These are phyloP conservation scores for Lithobates pipiens DNA, from an alignment of 2,797 vertebrate species.

Conservation along the genomic window DNA sequence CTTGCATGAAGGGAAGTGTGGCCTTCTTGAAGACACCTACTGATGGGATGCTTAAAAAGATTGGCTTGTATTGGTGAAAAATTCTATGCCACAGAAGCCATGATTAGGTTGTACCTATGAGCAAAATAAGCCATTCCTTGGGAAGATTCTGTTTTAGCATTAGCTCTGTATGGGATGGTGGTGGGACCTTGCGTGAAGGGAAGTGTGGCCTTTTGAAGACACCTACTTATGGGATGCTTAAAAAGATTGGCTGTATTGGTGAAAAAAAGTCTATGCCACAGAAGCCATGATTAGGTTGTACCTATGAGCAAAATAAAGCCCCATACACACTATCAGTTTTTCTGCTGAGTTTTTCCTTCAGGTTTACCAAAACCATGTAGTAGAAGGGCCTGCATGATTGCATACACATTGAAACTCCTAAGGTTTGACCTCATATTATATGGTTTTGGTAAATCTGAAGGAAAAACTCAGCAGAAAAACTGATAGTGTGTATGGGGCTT, in stretches of 20 bases:
- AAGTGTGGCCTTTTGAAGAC: conserved; percentile 11
- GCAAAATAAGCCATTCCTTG: neutral
- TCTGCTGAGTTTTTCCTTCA: too few species aligned
- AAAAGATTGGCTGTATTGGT: neutral
- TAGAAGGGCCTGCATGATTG: too few species aligned
- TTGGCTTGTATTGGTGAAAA: neutral
- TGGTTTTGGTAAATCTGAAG: too few species aligned
- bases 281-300: neutral
- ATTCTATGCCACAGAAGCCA: neutral
- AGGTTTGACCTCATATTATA: too few species aligned
- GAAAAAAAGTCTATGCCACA: neutral
- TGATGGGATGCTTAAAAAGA: neutral
- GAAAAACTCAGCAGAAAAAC: too few species aligned
- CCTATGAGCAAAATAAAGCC: too few species aligned
- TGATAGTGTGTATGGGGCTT: too few species aligned
- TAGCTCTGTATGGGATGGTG: conserved; percentile 15
- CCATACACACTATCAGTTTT: too few species aligned
- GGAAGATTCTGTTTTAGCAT: neutral
- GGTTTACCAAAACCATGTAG: too few species aligned
- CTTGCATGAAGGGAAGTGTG: neutral
- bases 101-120: neutral
- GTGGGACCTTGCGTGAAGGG: neutral
- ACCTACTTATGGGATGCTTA: neutral
- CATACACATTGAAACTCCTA: too few species aligned
- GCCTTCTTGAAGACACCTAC: neutral